phyloP scores from a whole-genome alignment of 2,113 vertebrate species.

The Eleginops maclovinus region DNA sequence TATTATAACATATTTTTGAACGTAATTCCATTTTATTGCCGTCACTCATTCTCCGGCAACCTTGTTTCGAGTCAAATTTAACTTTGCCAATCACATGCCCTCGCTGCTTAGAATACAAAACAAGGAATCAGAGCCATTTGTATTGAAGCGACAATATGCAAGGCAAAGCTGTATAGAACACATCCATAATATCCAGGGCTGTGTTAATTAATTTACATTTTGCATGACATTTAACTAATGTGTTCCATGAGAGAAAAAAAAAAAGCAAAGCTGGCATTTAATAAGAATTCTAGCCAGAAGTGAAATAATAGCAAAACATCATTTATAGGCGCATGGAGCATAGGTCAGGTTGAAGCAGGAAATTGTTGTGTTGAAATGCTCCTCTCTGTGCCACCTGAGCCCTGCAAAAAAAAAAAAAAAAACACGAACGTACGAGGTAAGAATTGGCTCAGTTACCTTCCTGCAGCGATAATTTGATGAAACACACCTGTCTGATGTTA shows the following conservation, averaged over 20 bases:
- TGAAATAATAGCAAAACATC: slow-evolving; percentile 72
- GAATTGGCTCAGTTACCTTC: slow-evolving; percentile 6
- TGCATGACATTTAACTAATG: slow-evolving; percentile 76
- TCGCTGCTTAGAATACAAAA: slow-evolving; percentile 10
- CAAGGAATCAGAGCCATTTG: slow-evolving; percentile 43
- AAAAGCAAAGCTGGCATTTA: slow-evolving; percentile 53
- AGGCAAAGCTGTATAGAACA: slow-evolving; percentile 52
- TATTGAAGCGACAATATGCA: slow-evolving; percentile 46
- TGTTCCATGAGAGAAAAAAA: slow-evolving; percentile 47
- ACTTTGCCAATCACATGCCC: slow-evolving; percentile 26
- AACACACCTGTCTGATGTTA: slow-evolving; percentile 10
- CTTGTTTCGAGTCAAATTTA: slow-evolving; percentile 23
- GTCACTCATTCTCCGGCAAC: slow-evolving; percentile 30
- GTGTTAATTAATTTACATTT: slow-evolving; percentile 76
- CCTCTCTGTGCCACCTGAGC: slow-evolving; percentile 73
- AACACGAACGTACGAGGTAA: slow-evolving; percentile 16
- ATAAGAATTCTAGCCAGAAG: slow-evolving; percentile 72
- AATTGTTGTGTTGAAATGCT: slow-evolving; percentile 78
- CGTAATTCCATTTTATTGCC: slow-evolving; percentile 38
- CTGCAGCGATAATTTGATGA: slow-evolving; percentile 7
- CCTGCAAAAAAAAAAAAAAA: slow-evolving; percentile 15
- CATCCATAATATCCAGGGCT: slow-evolving; percentile 56
- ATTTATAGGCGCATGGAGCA: slow-evolving; percentile 65
- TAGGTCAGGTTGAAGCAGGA: slow-evolving; percentile 64
- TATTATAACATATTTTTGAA: slow-evolving; percentile 28